These are phyloP conservation scores for Acestrorhynchus altus DNA, from an alignment of 2,797 vertebrate species.

Conservation along the genomic window DNA sequence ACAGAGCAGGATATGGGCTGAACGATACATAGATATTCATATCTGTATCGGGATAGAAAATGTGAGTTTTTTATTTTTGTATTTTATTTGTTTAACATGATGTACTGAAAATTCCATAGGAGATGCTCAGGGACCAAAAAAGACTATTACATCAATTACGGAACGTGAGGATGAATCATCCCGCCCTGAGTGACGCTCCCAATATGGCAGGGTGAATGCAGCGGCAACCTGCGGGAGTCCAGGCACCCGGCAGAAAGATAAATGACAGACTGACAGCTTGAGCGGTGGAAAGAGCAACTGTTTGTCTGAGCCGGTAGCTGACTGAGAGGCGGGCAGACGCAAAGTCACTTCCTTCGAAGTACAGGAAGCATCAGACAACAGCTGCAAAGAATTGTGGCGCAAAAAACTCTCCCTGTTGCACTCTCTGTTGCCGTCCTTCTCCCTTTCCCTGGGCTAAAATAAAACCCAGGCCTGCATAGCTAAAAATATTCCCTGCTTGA, in stretches of 20 bases:
- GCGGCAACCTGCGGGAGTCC: not conserved
- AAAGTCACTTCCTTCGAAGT: constrained; percentile 39
- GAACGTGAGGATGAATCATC: not conserved
- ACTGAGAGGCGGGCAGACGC: constrained; percentile 18
- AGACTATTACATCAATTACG: not conserved
- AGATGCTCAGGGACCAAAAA: not conserved
- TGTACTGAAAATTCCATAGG: too few relatives aligned
- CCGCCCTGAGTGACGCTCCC: not conserved
- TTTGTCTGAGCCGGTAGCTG: constrained; percentile 9
- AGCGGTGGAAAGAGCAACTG: constrained; percentile 23
- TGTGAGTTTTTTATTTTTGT: too few relatives aligned
- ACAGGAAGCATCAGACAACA: constrained; percentile 42
- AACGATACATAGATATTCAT: too few relatives aligned
- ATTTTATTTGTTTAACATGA: too few relatives aligned
- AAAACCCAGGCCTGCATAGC: constrained; percentile 72
- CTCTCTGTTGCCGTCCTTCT: constrained; percentile 63
- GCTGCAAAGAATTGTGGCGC: constrained; percentile 46
- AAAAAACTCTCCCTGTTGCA: constrained; percentile 36
- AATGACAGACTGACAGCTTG: not conserved
- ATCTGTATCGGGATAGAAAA: too few relatives aligned
- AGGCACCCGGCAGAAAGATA: not conserved
- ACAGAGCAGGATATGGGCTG: too few relatives aligned
- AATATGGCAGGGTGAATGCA: not conserved
- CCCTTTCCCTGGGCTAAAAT: constrained; percentile 71
- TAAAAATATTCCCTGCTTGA: constrained; percentile 75